Evolutionary conservation across 2,113 vertebrate species (phyloP).

Genomic region (Calonectris borealis): DNA sequence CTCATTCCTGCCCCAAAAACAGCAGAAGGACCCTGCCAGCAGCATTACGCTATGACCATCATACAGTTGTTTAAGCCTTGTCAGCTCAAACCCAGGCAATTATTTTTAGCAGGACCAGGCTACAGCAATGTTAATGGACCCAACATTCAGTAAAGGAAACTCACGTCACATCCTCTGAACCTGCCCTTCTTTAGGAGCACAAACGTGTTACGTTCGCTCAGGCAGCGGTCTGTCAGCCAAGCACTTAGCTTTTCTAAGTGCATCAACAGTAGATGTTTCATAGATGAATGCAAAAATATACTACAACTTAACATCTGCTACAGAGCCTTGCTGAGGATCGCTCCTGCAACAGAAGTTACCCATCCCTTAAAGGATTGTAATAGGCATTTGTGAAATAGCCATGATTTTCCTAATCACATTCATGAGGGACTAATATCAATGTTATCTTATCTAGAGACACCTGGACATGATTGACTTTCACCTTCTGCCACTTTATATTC

Average conservation of each 20-base stretch:
- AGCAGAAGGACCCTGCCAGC: accelerated
- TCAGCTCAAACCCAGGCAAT: not conserved
- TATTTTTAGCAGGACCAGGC: not conserved
- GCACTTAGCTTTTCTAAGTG: not conserved
- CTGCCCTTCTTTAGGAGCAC: not conserved
- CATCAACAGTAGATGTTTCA: not conserved
- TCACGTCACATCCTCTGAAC: not conserved
- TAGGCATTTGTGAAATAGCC: not conserved
- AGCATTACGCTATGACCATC: accelerated
- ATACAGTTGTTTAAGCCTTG: not conserved
- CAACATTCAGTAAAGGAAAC: not conserved
- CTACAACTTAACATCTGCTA: not conserved
- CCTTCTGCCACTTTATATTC: not conserved
- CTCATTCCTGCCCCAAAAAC: not conserved
- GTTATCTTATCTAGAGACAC: not conserved
- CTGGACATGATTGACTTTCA: not conserved
- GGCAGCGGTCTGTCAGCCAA: not conserved
- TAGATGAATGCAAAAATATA: not conserved
- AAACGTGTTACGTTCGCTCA: not conserved
- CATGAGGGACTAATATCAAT: not conserved
- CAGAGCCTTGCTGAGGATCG: not conserved
- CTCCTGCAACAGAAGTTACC: not conserved
- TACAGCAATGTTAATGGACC: not conserved
- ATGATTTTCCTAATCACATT: not conserved
- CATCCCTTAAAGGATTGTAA: not conserved